Conservation (phyloP, 2,888 invertebrate genomes). For the Leucophenga montana region DNA sequence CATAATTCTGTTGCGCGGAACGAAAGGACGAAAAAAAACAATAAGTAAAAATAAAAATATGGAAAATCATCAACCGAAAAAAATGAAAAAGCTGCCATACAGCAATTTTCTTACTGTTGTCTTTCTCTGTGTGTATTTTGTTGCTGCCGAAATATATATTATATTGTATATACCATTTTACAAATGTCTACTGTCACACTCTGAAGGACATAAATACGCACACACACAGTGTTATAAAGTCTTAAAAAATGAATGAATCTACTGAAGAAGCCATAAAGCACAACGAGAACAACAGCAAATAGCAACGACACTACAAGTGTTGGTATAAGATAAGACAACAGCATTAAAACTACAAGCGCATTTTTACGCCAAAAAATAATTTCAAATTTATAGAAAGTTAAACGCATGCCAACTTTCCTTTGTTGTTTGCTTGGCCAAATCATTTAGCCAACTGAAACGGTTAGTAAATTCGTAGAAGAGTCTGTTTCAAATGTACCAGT, state of each 20-base stretch:
- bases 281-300: slow-evolving; percentile 32
- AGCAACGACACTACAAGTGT: slow-evolving; percentile 21
- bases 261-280: slow-evolving; percentile 58
- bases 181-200: slow-evolving; percentile 39
- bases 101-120: slow-evolving; percentile 46
- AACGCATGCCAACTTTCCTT: too few species aligned
- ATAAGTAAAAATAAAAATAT: slow-evolving; percentile 43
- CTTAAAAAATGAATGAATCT: slow-evolving; percentile 57
- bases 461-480: too few species aligned
- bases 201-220: slow-evolving; percentile 40
- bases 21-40: slow-evolving; percentile 30
- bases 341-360: too few species aligned
- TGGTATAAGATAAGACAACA: slow-evolving; percentile 21
- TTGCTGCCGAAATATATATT: too few species aligned
- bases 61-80: slow-evolving; percentile 57
- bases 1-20: slow-evolving; percentile 45
- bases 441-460: too few species aligned
- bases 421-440: too few species aligned
- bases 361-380: too few species aligned
- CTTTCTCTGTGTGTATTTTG: slow-evolving; percentile 24
- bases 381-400: too few species aligned
- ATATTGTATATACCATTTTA: slow-evolving; percentile 15
- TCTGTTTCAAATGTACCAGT: too few species aligned
- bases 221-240: slow-evolving; percentile 34
- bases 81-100: slow-evolving; percentile 54